A percentile compares a stretch with the other conserved stretches of the same genome.
Conservation (phyloP, 2,888 invertebrate genomes). For the Microdon myrmicae region DNA sequence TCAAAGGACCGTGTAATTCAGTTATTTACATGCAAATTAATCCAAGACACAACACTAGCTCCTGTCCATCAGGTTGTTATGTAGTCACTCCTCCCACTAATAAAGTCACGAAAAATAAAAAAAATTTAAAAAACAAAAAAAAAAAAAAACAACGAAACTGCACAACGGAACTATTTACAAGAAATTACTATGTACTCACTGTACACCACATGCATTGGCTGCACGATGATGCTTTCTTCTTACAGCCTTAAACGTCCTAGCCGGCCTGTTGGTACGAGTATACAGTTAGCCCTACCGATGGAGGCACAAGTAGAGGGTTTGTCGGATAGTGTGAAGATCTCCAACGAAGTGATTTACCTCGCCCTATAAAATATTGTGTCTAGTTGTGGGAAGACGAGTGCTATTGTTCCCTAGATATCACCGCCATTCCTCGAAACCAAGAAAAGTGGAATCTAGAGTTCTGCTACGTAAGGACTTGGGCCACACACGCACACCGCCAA, state of each 20-base stretch:
- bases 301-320: not conserved
- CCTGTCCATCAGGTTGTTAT: constrained; percentile 38
- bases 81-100: constrained; percentile 11
- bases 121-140: constrained; percentile 2
- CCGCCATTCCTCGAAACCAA: not conserved
- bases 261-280: too few species aligned
- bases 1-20: constrained; percentile 53
- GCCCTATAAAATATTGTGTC: constrained; percentile 50
- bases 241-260: too few species aligned
- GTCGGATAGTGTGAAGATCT: constrained; percentile 23
- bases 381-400: constrained; percentile 50
- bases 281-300: too few species aligned
- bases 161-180: constrained; percentile 49
- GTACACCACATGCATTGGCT: too few species aligned
- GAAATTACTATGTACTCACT: constrained; percentile 41
- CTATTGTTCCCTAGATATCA: constrained; percentile 36
- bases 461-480: too few species aligned
- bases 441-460: too few species aligned
- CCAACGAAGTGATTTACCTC: constrained; percentile 48
- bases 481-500: not conserved
- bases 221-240: too few species aligned
- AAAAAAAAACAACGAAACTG: constrained; percentile 21
- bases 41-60: constrained; percentile 42
- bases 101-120: constrained; percentile 2
- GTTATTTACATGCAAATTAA: constrained; percentile 52